Base-by-base conservation (phyloP, 1,140 invertebrate species). In the Rhagoletis pomonella region DNA sequence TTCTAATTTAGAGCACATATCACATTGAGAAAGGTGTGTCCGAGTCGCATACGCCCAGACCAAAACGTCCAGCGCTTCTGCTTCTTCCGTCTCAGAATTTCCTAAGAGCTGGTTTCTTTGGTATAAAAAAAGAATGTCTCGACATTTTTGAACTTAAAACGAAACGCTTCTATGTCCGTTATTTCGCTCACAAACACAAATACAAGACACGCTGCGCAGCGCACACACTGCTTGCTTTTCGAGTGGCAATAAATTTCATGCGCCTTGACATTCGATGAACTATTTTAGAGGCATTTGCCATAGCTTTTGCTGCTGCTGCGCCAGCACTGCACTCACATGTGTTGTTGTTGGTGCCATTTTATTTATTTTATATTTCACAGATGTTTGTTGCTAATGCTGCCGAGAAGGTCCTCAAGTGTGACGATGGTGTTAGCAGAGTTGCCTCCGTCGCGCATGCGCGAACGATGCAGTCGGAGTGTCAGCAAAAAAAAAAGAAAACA, bases 181-280 rank as follows among this genome's bases (percentile, higher is more conserved):
- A 73, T 12, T 14, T 62, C 60, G 12, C 60, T 47, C 3, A 73
- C 42, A 14, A 55, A 55, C 5, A 47, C 42, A 73, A 73, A 3
- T 42, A 47, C 42, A 73, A 29, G 29, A 29, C 29, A 29, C 29
- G 29, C 29, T 0, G 29, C 29, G 29, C 29, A 29, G 1, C 10
- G 1, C 10, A 42, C 6, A 4, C 65, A 67, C 12, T 77, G 17
- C 14, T n/a, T 29, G 29, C 9, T 17, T 50, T 77, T 77, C 12
- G 5, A 77, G 73, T n/a, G 73, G 73, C n/a, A 81, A 81, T 81
- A 81, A 81, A 58, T 81, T 55, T 58, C 73, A 14, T 14, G 7
- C 19, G 47, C 44, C 19, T 10, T 29, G 47, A 58, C 73, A 55
- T 19, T 9, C 19, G 73, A 81, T 81, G 73, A 55, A 81, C 73